phyloP scores from a whole-genome alignment of 1,140 invertebrate genomes.

The Drosophila lowei region DNA sequence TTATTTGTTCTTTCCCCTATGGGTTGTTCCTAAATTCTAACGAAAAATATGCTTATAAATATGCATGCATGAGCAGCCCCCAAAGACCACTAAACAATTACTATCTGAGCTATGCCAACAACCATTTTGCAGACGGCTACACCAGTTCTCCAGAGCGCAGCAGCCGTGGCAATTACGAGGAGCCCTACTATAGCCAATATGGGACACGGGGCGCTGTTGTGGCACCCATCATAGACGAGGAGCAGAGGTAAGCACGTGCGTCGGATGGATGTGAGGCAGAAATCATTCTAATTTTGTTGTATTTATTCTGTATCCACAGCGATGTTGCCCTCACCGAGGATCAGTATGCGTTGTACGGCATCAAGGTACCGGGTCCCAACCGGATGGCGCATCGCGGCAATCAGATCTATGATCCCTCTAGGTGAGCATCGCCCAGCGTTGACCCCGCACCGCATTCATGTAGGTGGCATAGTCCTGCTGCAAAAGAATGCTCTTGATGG shows the following conservation, averaged over 20 bases:
- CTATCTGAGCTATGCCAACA: background rate
- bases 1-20: no score
- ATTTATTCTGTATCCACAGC: slow-evolving; percentile 80
- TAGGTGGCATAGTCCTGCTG: slow-evolving; percentile 55
- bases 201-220: slow-evolving; percentile 88
- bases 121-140: slow-evolving; percentile 87
- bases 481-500: slow-evolving; percentile 2
- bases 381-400: slow-evolving; percentile 79
- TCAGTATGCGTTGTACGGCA: slow-evolving; percentile 90
- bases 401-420: slow-evolving; percentile 82
- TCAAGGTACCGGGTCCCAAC: slow-evolving; percentile 86
- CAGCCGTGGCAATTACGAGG: slow-evolving; percentile 89
- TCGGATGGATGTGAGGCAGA: background rate
- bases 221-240: slow-evolving; percentile 95
- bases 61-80: no score
- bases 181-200: slow-evolving; percentile 93
- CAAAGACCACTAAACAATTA: background rate
- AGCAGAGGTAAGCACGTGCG: slow-evolving; percentile 85
- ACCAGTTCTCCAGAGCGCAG: slow-evolving; percentile 94
- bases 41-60: no score
- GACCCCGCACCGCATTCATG: slow-evolving; percentile 27
- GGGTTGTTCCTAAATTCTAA: no score
- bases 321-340: slow-evolving; percentile 90
- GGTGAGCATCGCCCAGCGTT: slow-evolving; percentile 55
- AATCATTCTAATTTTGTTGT: background rate